Evolutionary conservation across 1,140 invertebrate genomes (phyloP), one percentile per base, ranked within the genome.

Genomic region (Piezodorus guildinii): DNA sequence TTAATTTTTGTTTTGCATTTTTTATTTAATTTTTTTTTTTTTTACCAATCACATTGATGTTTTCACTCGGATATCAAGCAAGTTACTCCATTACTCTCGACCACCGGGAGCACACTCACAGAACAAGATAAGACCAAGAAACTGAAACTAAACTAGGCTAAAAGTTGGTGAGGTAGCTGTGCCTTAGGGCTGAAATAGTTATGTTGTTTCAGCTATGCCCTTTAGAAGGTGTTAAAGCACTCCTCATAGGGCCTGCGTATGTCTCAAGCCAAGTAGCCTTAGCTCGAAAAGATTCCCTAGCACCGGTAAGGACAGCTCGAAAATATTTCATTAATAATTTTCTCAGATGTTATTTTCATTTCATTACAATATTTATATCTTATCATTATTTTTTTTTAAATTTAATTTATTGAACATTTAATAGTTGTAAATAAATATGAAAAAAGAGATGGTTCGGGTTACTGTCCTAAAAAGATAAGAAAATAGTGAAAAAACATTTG

Each of bases 201-300:
- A 30, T 65, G 23, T 63, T 60, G 61, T 63, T 66, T 62, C 62
- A 66, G 65, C 59, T 66, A 43, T 61, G 65, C 54, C 65, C 65
- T 39, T 34, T 64, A 61, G 62, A 66, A 27, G 65, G 65, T 62
- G 65, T 66, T 25, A 66, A 62, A 62, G 65, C 65, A 46, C 63
- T 66, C 54, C 62, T 66, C 52, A 66, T 66, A 63, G 65, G 65
- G 21, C 62, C 65, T 25, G 65, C 65, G 56, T 64, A 60, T 43
- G 62, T 66, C 34, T 64, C 65, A 14, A 61, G 62, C 46, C 65
- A 64, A 54, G 62, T 66, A 44, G 65, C 65, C 46, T 43, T 63
- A 19, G 64, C 59, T 51, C 44, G 60, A 39, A 62, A 65, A 62
- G 44, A 62, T 62, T 65, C 64, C 43, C 59, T 51, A 25, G n/a